Conservation (phyloP, 2,888 invertebrate species). For the Microchrysa polita region DNA sequence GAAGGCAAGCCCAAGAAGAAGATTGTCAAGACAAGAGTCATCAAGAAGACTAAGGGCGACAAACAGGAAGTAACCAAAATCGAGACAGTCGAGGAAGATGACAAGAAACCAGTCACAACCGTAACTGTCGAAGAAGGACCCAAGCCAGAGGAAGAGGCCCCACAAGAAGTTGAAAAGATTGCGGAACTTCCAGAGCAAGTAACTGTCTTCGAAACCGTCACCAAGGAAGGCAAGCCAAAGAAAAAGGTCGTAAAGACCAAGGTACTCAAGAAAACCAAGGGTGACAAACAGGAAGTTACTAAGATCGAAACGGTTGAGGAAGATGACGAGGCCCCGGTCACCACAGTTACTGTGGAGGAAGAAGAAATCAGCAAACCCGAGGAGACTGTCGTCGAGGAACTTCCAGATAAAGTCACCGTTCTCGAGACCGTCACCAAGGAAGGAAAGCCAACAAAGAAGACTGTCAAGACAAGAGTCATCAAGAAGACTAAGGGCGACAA, state of each 20-base stretch:
- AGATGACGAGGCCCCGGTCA: conserved; percentile 61
- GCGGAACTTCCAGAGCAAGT: conserved; percentile 54
- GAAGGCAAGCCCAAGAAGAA: conserved; percentile 55
- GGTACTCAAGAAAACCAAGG: conserved; percentile 59
- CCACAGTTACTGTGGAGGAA: conserved; percentile 54
- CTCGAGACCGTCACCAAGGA: conserved; percentile 53
- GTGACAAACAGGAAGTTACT: conserved; percentile 60
- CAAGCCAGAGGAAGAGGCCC: conserved; percentile 49
- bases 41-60: conserved; percentile 59
- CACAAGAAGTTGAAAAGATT: conserved; percentile 56
- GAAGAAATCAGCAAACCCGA: conserved; percentile 47
- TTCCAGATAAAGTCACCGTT: conserved; percentile 48
- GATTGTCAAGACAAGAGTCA: conserved; percentile 57
- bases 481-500: conserved; percentile 55
- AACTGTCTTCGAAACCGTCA: conserved; percentile 56
- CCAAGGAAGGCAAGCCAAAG: conserved; percentile 53
- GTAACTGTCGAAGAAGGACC: conserved; percentile 56
- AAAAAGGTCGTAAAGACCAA: conserved; percentile 59
- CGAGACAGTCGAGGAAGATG: conserved; percentile 57
- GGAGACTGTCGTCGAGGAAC: conserved; percentile 41
- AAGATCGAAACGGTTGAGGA: conserved; percentile 61
- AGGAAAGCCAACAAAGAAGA: conserved; percentile 55
- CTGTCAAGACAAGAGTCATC: conserved; percentile 57
- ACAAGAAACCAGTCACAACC: conserved; percentile 57
- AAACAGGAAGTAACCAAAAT: conserved; percentile 59